Base-by-base conservation (phyloP, 2,888 invertebrate genomes). In the Heliconius ismenius region DNA sequence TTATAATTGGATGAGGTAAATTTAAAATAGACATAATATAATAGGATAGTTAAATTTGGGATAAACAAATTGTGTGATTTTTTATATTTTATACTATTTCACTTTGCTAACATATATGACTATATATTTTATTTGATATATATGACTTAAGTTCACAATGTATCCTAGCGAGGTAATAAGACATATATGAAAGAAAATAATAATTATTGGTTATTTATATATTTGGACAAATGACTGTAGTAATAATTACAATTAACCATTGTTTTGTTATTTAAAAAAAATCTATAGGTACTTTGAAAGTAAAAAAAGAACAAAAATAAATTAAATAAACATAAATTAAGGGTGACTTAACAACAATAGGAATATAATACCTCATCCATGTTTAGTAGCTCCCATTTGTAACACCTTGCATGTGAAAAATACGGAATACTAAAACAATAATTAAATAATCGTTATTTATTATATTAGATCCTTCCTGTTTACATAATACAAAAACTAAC, bases 351-450 rank as follows among this genome's bases (percentile, higher is more conserved):
- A 54, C 7, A n/a, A n/a, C 10, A 54, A 54, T 54, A 49, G 28
- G 7, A 43, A 18, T 21, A 26, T 7, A 21, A 43, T 58, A 72
- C 76, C 82, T 60, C 79, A 79, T 82, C 81, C 80, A 78, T 60
- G 13, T n/a, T 74, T 76, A 26, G 11, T 58, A 74, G 1, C 60
- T 80, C 65, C 26, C 26, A 28, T 60, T 26, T 11, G 73, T 70
- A 67, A 75, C 76, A 75, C 79, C 68, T 81, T 72, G 82, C 83
- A 83, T 83, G 83, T 81, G 81, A 82, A 82, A 78, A 68, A 79
- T 76, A 67, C 81, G 83, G 81, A 83, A 82, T 83, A 79, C 75
- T 67, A 73, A 49, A 76, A 78, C 72, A 63, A 76, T 79, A 78
- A 79, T 79, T 76, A 80, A 81, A 80, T 81, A 76, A 78, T 68